These are phyloP conservation scores for Bujurquina vittata DNA, from an alignment of 2,113 vertebrate genomes.

Conservation along the genomic window DNA sequence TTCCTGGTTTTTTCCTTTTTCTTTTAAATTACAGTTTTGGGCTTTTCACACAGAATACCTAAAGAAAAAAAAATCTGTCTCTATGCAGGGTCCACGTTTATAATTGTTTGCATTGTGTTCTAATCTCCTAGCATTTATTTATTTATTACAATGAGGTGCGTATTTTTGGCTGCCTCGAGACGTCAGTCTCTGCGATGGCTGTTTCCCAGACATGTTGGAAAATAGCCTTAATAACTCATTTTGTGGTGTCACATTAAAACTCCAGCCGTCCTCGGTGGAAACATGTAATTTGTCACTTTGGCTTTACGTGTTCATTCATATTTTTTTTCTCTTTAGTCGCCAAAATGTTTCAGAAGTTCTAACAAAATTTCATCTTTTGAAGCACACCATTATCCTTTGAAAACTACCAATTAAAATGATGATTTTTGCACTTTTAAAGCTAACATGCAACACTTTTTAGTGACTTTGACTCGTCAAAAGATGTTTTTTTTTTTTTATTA, in stretches of 20 bases:
- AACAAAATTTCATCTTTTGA: not conserved
- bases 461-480: not conserved
- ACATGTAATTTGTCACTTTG: constrained; percentile 1
- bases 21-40: not conserved
- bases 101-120: not conserved
- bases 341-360: not conserved
- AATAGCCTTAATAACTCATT: not conserved
- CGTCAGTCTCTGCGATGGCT: not conserved
- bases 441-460: not conserved
- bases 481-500: not conserved
- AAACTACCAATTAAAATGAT: not conserved
- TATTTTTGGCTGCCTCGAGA: not conserved
- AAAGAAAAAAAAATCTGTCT: not conserved
- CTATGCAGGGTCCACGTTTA: not conserved
- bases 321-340: not conserved
- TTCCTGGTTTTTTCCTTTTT: not conserved
- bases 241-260: not conserved
- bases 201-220: not conserved
- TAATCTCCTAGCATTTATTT: not conserved
- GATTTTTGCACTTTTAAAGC: constrained; percentile 7
- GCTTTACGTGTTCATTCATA: not conserved
- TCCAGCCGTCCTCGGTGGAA: not conserved
- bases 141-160: not conserved
- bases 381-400: constrained; percentile 1
- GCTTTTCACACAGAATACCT: not conserved